Conservation (phyloP, 2,888 invertebrate genomes). For the Dermolepida albohirtum region DNA sequence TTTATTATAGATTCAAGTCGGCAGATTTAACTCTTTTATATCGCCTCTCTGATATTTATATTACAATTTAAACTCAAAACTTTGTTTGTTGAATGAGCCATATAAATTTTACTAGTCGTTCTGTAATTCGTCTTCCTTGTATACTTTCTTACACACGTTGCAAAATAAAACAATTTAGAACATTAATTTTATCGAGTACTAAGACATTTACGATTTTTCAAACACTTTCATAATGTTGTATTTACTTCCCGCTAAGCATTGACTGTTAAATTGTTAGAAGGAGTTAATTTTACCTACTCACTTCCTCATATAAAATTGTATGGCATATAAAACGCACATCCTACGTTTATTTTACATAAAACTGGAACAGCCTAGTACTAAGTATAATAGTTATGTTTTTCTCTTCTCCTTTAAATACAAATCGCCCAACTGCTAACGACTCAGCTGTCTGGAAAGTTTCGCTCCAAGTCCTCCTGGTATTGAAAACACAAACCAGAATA, state of each 20-base stretch:
- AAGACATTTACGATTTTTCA: constrained; percentile 33
- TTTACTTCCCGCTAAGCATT: constrained; percentile 14
- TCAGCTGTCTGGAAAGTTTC: constrained; percentile 44
- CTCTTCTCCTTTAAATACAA: constrained; percentile 26
- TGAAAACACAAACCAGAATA: constrained; percentile 44
- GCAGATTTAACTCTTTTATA: constrained; percentile 18
- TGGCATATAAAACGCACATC: constrained; percentile 5
- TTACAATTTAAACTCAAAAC: constrained; percentile 28
- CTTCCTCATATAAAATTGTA: constrained; percentile 21
- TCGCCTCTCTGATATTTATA: constrained; percentile 2
- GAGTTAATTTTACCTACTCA: constrained; percentile 22
- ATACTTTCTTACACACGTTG: constrained; percentile 15
- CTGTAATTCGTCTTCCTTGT: constrained; percentile 25
- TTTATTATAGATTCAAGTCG: constrained; percentile 4
- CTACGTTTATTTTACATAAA: constrained; percentile 23
- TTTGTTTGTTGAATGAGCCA: constrained; percentile 23
- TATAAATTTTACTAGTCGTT: constrained; percentile 27
- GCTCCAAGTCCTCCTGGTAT: constrained; percentile 29
- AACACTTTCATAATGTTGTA: constrained; percentile 7
- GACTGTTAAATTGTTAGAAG: constrained; percentile 4
- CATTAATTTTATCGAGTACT: constrained; percentile 32
- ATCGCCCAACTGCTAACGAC: constrained; percentile 40
- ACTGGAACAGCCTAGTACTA: constrained; percentile 13
- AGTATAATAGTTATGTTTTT: constrained; percentile 9
- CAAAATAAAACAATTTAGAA: constrained; percentile 33